phyloP scores from a whole-genome alignment of 2,888 invertebrate species.

The Ormyrus nitidulus region DNA sequence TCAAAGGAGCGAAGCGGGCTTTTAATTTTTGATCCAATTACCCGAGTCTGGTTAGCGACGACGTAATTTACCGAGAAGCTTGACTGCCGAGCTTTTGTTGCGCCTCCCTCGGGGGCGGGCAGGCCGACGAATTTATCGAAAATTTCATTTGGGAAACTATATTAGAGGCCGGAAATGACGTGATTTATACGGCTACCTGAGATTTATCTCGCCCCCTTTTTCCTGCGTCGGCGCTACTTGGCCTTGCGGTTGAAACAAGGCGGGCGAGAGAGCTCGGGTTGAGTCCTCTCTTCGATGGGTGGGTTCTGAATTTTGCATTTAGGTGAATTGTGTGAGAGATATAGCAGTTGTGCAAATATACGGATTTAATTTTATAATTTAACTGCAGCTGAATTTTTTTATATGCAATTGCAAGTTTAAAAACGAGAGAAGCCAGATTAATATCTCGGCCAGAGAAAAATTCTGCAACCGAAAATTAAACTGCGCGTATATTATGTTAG shows the following conservation, averaged over 20 bases:
- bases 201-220: conserved; percentile 4
- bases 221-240: neutral
- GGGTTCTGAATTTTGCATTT: too few relatives aligned
- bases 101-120: neutral
- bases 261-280: too few relatives aligned
- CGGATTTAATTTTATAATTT: too few relatives aligned
- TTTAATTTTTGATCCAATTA: conserved; percentile 55
- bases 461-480: too few relatives aligned
- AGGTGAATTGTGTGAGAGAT: neutral
- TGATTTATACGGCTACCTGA: conserved; percentile 31
- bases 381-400: too few relatives aligned
- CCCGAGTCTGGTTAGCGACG: conserved; percentile 7
- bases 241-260: too few relatives aligned
- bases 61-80: conserved; percentile 38
- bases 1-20: conserved; percentile 1
- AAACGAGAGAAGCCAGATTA: too few relatives aligned
- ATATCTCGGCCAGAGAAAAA: too few relatives aligned
- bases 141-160: conserved; percentile 40
- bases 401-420: too few relatives aligned
- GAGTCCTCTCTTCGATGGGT: too few relatives aligned
- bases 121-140: conserved; percentile 40
- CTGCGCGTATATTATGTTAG: too few relatives aligned
- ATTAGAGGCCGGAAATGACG: conserved; percentile 21
- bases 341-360: too few relatives aligned
- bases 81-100: conserved; percentile 17